Conservation (phyloP, 2,888 invertebrate species). For the Tetranychus truncatus region DNA sequence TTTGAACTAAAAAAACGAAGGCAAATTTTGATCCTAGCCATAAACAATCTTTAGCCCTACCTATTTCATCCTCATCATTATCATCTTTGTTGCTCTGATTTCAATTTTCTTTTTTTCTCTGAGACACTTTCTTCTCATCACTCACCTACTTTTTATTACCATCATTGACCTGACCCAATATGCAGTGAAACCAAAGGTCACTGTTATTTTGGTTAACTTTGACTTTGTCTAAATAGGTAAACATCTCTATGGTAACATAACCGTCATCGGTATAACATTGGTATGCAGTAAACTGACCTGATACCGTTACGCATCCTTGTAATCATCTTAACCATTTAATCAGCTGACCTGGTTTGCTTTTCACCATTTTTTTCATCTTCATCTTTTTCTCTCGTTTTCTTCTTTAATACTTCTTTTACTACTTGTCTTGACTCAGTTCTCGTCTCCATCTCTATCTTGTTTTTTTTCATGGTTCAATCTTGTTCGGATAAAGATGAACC, state of each 20-base stretch:
- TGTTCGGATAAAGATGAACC: too few relatives aligned
- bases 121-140: neutral
- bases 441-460: too few relatives aligned
- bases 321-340: constrained; percentile 2
- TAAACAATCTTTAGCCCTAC: neutral
- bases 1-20: neutral
- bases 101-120: neutral
- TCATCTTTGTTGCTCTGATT: neutral
- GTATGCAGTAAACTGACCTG: neutral
- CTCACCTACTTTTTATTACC: neutral
- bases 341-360: constrained; percentile 5
- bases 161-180: neutral
- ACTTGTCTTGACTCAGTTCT: neutral
- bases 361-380: neutral
- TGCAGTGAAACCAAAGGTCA: neutral
- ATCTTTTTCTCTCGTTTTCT: constrained; percentile 6
- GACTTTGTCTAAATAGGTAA: neutral
- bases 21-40: neutral
- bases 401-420: neutral
- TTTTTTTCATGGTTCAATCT: too few relatives aligned
- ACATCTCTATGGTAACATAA: neutral
- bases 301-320: neutral
- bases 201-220: neutral
- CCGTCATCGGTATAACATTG: neutral
- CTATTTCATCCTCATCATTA: neutral